Evolutionary conservation across 2,113 vertebrate species (phyloP), one percentile per base, ranked within the genome.

Genomic region (Pteronura brasiliensis): DNA sequence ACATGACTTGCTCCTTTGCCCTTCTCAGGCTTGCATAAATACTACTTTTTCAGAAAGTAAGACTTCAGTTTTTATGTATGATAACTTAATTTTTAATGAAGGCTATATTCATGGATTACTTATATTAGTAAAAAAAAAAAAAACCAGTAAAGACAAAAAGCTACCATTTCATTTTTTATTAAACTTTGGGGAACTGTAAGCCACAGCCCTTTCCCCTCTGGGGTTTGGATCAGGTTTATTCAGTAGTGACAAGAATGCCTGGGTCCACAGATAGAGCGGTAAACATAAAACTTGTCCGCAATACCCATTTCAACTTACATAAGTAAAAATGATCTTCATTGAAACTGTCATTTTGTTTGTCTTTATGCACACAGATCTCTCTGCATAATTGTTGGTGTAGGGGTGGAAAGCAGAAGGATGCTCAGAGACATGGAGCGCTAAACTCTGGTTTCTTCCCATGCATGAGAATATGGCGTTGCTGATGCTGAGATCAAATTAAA

Each of bases 31-130:
- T 90, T 87, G 59, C 27, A 27, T 36, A 82, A 69, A 89, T 76
- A 76, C 7, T 80, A 67, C 87, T 55, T 91, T 91, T 69, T 47
- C 31, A 76, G 25, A 67, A 91, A 76, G 42, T 25, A 91, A 63
- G 47, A 27, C 57, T 96, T 94, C 63, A 76, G 55, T 36, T 93
- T 95, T 76, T 71, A 74, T 52, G 17, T 42, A 55, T 79, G 55
- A 65, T 76, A 86, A 96, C 72, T 36, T 87, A 39, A 59, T 82
- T 80, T 80, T 96, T 81, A 79, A 90, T 87, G n/a, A 86, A 86
- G 52, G 61, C 44, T 59, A 0, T 89, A 44, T 87, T 42, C 23
- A 63, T 47, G 9, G 59, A 81, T 69, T 81, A 42, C 25, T 77
- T 84, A 23, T 93, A 25, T 65, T 69, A 36, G n/a, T 69, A 36